Conservation (phyloP, 2,797 vertebrate genomes). For the Arnoldichthys spilopterus region DNA sequence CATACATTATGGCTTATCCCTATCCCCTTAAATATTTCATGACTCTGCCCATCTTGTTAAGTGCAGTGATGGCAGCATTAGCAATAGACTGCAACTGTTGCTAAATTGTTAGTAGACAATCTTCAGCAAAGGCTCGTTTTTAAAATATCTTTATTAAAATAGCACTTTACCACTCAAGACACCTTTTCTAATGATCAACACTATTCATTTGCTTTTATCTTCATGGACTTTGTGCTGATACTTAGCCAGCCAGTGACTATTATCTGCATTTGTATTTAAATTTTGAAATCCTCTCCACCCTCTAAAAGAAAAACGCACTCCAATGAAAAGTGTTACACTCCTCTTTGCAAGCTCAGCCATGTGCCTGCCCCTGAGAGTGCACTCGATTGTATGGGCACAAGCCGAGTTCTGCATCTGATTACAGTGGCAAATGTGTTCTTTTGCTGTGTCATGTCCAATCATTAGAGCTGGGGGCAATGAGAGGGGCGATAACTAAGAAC, state of each 20-base stretch:
- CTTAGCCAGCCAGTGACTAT: neutral
- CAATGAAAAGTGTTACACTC: too few species aligned
- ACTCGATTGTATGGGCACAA: neutral
- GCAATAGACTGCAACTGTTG: neutral
- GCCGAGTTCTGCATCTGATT: slow-evolving; percentile 36
- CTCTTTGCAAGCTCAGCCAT: neutral
- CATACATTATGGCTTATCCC: slow-evolving; percentile 29
- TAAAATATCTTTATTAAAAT: neutral
- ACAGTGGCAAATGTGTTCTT: slow-evolving; percentile 37
- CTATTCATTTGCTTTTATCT: too few species aligned
- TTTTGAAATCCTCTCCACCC: neutral
- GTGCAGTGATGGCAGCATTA: neutral
- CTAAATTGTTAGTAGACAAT: neutral
- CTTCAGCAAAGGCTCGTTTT: neutral
- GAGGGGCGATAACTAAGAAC: slow-evolving; percentile 22
- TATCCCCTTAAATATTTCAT: slow-evolving; percentile 52
- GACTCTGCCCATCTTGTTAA: slow-evolving; percentile 42
- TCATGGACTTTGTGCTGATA: too few species aligned
- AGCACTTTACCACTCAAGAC: neutral
- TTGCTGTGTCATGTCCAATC: neutral
- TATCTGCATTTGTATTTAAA: neutral
- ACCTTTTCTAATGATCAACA: neutral
- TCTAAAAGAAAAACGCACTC: neutral
- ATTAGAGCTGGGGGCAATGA: slow-evolving; percentile 28
- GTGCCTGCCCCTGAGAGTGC: neutral